Base-by-base conservation (phyloP, 2,888 invertebrate genomes). In the Petrolisthes manimaculis region DNA sequence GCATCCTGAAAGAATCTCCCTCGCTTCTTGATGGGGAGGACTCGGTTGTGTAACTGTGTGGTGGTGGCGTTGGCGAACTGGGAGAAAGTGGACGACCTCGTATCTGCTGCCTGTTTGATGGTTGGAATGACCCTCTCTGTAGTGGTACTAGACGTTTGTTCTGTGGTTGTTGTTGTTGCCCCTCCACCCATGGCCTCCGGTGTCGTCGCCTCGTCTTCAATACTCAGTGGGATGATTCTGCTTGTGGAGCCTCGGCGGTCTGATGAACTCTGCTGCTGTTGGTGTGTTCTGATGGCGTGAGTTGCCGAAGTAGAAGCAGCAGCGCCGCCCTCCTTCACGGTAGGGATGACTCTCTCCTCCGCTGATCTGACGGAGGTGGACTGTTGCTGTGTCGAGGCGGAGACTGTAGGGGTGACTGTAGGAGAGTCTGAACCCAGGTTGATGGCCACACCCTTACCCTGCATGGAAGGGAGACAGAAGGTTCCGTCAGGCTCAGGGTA, bases 1-100 rank as follows among this genome's bases (percentile, higher is more conserved):
- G 82, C 61, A 83, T 91, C 91, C 69, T 91, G 86, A 80, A 91
- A 89, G 89, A 91, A 91, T 67, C 81, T 75, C 4, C 91, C 91
- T 74, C 86, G 86, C n/a, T 79, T 74, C 18, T 88, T 88, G 78
- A 91, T 91, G 61, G 91, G 88, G 2, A 91, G 86, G 1, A 86
- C 80, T 78, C 85, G 75, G 54, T 71, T 83, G 8, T 69, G 83
- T 4, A 61, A 54, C 14, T 69, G 71, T 6, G 84, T 56, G 8
- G 84, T 56, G 5, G 81, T 56, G 18, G 86, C 61, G 24, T 61
- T 54, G 21, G 37, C 24, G 12, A 69, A 53, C 53, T 82, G 82
- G 85, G 14, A 9, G 79, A 5, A 6, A n/a, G 5, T n/a, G 82
- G 14, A 4, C 37, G 9, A 8, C 56, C 53, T 14, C 51, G 61